phyloP scores from a whole-genome alignment of 2,888 invertebrate genomes.

The Archips crataeganus region DNA sequence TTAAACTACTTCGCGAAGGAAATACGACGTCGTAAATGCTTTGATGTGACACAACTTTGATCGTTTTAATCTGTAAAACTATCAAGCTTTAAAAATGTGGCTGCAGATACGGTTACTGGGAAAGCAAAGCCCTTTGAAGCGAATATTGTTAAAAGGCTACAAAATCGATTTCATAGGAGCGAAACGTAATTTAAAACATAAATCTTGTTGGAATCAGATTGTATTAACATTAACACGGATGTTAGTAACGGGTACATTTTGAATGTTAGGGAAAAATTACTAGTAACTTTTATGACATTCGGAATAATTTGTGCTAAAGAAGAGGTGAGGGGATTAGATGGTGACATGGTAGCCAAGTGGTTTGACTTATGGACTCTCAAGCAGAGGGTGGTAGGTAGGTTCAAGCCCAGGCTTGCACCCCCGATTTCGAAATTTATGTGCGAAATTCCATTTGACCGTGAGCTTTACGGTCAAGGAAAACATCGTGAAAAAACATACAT shows the following conservation, averaged over 20 bases:
- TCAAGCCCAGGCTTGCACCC: no score
- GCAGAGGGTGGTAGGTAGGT: no score
- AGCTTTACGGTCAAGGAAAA: no score
- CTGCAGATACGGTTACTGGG: slow-evolving; percentile 13
- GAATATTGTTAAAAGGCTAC: slow-evolving; percentile 33
- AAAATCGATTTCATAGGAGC: slow-evolving; percentile 43
- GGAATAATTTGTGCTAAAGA: no score
- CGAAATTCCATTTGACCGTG: no score
- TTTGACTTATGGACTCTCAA: no score
- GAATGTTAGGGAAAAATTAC: background rate
- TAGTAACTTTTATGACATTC: background rate
- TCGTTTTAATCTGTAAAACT: slow-evolving; percentile 34
- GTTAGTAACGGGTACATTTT: background rate
- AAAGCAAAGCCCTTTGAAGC: slow-evolving; percentile 35
- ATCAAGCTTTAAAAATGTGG: slow-evolving; percentile 23
- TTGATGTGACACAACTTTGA: slow-evolving; percentile 46
- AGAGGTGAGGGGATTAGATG: no score
- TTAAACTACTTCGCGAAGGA: slow-evolving; percentile 28
- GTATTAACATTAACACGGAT: slow-evolving; percentile 14
- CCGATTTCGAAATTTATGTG: no score
- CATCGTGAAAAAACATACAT: no score
- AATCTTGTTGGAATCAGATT: slow-evolving; percentile 63
- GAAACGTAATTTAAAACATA: slow-evolving; percentile 50
- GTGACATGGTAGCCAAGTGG: no score
- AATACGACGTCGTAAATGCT: slow-evolving; percentile 35